A percentile compares a stretch with the other conserved stretches of the same genome.
Conservation (phyloP, 2,113 vertebrate species). For the Pandion haliaetus region DNA sequence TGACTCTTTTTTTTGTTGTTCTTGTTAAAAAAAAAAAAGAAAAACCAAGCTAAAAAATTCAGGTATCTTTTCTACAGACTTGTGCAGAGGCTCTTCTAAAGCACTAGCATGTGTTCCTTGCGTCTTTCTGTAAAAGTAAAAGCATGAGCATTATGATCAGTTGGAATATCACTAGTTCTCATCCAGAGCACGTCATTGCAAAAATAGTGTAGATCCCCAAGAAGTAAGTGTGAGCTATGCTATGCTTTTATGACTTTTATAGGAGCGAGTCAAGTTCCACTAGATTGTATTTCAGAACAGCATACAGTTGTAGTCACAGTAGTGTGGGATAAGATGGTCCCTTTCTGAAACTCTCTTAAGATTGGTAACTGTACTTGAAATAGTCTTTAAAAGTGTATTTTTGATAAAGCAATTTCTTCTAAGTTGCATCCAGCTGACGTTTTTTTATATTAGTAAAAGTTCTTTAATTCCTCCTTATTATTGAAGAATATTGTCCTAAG, state of each 20-base stretch:
- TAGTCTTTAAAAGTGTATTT: background rate
- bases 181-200: background rate
- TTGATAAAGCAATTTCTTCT: background rate
- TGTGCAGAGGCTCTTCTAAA: background rate
- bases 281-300: background rate
- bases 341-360: slow-evolving; percentile 7
- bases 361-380: background rate
- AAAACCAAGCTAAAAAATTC: background rate
- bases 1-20: background rate
- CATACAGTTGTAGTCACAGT: background rate
- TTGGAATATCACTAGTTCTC: background rate
- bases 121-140: background rate
- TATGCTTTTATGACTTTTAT: background rate
- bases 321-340: background rate
- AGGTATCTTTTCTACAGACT: background rate
- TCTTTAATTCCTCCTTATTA: background rate
- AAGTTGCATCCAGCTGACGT: background rate
- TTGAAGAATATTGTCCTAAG: background rate
- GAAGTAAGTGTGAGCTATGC: background rate
- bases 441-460: background rate
- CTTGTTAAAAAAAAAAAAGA: background rate
- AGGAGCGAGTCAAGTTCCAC: background rate
- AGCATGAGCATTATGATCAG: background rate
- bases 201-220: background rate
- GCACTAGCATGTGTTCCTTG: background rate